These are phyloP conservation scores for Malaclemys terrapin DNA, from an alignment of 2,113 vertebrate genomes.

Conservation along the genomic window DNA sequence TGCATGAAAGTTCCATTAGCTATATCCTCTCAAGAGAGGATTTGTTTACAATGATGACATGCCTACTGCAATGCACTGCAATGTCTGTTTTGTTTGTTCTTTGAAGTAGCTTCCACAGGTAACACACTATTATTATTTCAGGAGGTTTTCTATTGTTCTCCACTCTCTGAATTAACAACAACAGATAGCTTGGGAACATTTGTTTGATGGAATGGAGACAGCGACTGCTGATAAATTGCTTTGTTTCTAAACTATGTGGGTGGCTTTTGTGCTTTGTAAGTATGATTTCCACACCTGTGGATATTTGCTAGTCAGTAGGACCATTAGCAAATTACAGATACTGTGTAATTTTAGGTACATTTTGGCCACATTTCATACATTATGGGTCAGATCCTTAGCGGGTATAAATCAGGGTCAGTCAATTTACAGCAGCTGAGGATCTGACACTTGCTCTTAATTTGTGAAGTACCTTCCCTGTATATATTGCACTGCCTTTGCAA, in stretches of 20 bases:
- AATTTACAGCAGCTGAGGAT: background rate
- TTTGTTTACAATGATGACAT: background rate
- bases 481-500: background rate
- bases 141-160: background rate
- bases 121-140: background rate
- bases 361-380: background rate
- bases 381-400: background rate
- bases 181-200: background rate
- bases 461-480: background rate
- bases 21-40: background rate
- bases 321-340: background rate
- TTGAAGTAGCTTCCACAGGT: background rate
- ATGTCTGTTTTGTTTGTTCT: background rate
- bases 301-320: background rate
- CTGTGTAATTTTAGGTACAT: background rate
- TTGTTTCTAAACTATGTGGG: background rate
- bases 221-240: background rate
- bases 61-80: background rate
- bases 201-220: background rate
- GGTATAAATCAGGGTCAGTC: background rate
- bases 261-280: background rate
- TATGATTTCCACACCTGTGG: background rate
- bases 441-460: background rate
- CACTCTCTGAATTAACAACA: background rate
- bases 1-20: accelerated